Conservation (phyloP, 2,797 vertebrate species). For the Trachops cirrhosus region DNA sequence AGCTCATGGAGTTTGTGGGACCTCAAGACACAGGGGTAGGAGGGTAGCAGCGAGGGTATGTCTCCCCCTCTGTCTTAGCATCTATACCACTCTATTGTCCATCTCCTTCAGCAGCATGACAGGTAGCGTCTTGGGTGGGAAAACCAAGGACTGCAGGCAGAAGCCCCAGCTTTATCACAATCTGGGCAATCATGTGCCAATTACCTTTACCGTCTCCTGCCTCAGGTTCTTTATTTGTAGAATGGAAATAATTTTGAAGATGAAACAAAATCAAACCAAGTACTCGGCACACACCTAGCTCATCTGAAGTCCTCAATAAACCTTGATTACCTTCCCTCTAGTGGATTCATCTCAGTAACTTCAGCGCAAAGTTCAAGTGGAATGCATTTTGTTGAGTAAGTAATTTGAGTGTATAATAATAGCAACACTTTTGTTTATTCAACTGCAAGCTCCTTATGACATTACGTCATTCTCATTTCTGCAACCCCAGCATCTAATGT, state of each 20-base stretch:
- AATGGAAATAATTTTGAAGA: slow-evolving; percentile 32
- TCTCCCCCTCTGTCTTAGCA: fast-evolving
- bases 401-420: not conserved
- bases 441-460: not conserved
- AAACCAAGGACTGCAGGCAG: not conserved
- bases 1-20: not conserved
- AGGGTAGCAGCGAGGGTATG: fast-evolving
- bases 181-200: not conserved
- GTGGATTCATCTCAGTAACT: not conserved
- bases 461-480: not conserved
- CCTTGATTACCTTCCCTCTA: not conserved
- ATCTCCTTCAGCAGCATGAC: not conserved
- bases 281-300: not conserved
- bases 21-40: not conserved
- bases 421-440: not conserved
- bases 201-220: not conserved
- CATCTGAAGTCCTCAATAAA: not conserved
- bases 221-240: not conserved
- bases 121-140: not conserved
- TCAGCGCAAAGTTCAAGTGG: not conserved
- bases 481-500: not conserved
- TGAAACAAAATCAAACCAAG: slow-evolving; percentile 22
- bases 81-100: not conserved
- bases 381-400: not conserved
- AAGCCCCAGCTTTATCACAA: not conserved